Conservation (phyloP, 1,140 invertebrate species). For the Plutomurus gul region DNA sequence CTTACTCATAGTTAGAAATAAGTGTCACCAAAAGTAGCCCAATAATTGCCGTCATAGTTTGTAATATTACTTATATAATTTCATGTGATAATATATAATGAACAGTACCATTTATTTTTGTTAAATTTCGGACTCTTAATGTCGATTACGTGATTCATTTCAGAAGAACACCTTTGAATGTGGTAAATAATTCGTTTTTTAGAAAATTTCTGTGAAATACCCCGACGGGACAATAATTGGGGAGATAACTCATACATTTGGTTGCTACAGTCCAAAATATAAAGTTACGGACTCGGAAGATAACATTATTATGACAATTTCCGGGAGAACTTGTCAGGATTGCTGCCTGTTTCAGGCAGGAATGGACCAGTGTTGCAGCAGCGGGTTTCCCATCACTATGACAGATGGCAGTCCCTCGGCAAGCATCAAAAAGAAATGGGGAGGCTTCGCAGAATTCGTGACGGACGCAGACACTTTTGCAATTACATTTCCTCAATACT, state of each 20-base stretch:
- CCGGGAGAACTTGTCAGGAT: not conserved
- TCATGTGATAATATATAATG: no score
- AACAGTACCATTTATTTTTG: no score
- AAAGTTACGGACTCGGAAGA: not conserved
- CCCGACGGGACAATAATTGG: conserved; percentile 24
- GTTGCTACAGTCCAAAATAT: conserved; percentile 1
- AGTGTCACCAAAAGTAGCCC: no score
- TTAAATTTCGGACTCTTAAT: no score
- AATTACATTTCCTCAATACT: conserved; percentile 59
- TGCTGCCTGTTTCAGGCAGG: not conserved
- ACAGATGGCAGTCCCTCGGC: not conserved
- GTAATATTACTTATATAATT: no score
- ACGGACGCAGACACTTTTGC: conserved; percentile 62
- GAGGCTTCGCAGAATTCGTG: conserved; percentile 58
- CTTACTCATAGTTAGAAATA: no score
- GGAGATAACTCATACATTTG: conserved; percentile 5
- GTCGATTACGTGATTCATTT: not conserved
- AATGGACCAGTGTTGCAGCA: not conserved
- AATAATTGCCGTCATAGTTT: no score
- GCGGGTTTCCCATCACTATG: not conserved
- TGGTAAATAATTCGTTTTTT: no score
- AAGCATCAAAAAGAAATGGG: conserved; percentile 59
- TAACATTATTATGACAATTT: not conserved
- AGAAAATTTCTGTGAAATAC: conserved; percentile 8
- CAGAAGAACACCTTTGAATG: no score